Evolutionary conservation across 2,113 vertebrate genomes (phyloP), one percentile per base, ranked within the genome.

Genomic region (Indicator maculatus): DNA sequence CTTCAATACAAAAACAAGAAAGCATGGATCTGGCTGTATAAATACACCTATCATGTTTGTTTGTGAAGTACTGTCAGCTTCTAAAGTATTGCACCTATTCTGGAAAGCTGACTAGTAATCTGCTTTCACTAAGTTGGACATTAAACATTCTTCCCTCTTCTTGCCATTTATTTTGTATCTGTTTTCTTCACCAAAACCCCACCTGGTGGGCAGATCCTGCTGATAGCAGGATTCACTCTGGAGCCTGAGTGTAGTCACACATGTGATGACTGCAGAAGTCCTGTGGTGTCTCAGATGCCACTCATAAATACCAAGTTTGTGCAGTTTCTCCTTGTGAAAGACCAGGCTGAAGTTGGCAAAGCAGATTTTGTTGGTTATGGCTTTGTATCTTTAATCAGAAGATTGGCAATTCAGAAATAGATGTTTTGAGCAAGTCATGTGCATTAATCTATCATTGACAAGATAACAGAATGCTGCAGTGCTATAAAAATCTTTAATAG

Each of bases 401-500:
- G 30, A 5, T 30, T 67, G 58, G 85, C 78, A 77, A 65, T 67
- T 74, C 63, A 58, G 83, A 73, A 92, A 76, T 86, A 50, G 0
- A 74, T 89, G 83, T 38, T 92, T 71, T 90, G 82, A 92, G 36
- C 80, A 92, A 87, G 70, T 70, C 56, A 14, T 38, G 3, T 4
- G 7, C 53, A 38, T 81, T 20, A 78, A 81, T 95, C 64, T 72
- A 17, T 81, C 76, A 6, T 0, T 78, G 88, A 58, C 53, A 39
- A 52, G 67, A 47, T 11, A 88, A 79, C 90, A 77, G 72, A 74
- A 28, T 41, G 65, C 83, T 95, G 93, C 93, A 94, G 83, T 52
- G 75, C 90, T n/a, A 20, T 92, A 94, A 86, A 95, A 90, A 71
- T 56, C 73, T 44, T 41, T 47, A 78, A 65, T 39, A 83, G 80